Evolutionary conservation across 2,888 invertebrate species (phyloP), one percentile per base, ranked within the genome.

Genomic region (Spisula solida): DNA sequence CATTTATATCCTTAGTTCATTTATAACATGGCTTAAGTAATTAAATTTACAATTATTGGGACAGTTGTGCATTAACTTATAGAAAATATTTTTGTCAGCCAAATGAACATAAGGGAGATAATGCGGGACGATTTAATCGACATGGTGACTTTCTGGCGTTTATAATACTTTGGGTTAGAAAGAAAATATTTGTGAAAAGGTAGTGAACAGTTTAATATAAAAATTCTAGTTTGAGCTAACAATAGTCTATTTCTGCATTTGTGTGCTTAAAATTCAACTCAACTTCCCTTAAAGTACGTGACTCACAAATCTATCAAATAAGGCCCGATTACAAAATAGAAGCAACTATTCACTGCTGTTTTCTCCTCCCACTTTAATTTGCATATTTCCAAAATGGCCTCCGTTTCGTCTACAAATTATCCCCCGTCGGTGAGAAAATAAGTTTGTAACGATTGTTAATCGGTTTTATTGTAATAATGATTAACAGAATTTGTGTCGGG

Each of bases 331-430:
- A 12, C 25, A 25, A 25, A 4, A 66, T 66, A 5, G n/a, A 25
- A 10, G 34, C 14, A 83, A 51, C 75, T 70, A 83, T 70, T 83
- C 83, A 75, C 31, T 51, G 31, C 48, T 25, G 25, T 31, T 51
- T 75, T 83, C 83, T 79, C 85, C 85, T 78, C 85, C 85, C 85
- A 80, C 81, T 86, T 12, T 25, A 56, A 86, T 86, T 86, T 86
- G 86, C 86, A 86, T 86, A 86, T 75, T 75, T 70, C 34, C 86
- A 86, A 86, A 48, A 86, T 86, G 86, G 86, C 86, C 70, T 12
- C 34, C 75, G 34, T 75, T 18, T 75, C 75, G 31, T 75, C 34
- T 75, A 25, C 34, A 31, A 75, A 34, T 31, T 75, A 16, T 31
- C 31, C 16, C n/a, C 31, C 75, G 34, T 14, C 16, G 31, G 34